Evolutionary conservation across 2,113 vertebrate genomes (phyloP).

Genomic region (Cheirogaleus medius): DNA sequence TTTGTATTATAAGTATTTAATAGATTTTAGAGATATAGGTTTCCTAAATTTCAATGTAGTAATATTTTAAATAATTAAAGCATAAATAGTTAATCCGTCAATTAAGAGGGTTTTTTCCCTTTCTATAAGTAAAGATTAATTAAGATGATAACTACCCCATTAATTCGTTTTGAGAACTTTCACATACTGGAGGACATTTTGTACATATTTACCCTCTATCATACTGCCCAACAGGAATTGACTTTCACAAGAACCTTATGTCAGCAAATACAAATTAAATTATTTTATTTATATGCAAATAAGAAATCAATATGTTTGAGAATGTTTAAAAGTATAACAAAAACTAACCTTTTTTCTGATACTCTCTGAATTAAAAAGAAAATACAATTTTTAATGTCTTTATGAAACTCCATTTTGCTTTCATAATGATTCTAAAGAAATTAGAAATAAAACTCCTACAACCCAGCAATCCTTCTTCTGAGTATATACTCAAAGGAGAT

Average conservation of each 20-base stretch:
- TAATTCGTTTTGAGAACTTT: background rate
- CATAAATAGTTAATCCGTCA: background rate
- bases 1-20: background rate
- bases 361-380: background rate
- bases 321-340: background rate
- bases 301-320: background rate
- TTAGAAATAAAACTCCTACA: background rate
- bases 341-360: background rate
- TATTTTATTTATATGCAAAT: background rate
- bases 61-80: background rate
- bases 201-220: background rate
- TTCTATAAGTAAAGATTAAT: constrained; percentile 3
- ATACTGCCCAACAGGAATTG: background rate
- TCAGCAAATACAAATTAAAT: background rate
- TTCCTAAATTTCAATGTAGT: background rate
- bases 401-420: background rate
- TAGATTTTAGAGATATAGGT: background rate
- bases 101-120: background rate
- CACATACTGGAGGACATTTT: background rate
- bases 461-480: background rate
- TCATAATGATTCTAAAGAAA: background rate
- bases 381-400: background rate
- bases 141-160: background rate
- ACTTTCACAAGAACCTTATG: background rate
- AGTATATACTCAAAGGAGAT: background rate